Base-by-base conservation (phyloP, 2,113 vertebrate genomes). In the Perognathus longimembris region DNA sequence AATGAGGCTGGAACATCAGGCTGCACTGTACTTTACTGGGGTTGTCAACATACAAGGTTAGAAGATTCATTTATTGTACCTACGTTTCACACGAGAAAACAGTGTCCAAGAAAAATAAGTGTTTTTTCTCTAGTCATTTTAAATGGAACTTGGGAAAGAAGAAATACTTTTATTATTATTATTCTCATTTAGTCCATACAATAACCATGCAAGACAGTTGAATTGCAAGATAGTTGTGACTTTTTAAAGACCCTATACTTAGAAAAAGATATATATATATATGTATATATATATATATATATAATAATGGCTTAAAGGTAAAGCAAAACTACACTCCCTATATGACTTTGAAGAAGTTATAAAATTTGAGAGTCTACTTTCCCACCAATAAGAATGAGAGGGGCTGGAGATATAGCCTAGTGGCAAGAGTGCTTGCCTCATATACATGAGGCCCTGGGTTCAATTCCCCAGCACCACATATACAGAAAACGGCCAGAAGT, bases 121-220 rank as follows among this genome's bases (percentile, higher is more conserved):
- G 66, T 85, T 75, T 91, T 94, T 88, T 54, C 38, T 80, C 12
- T 3, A 69, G 67, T 86, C 4, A 80, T 22, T 86, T 87, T 45
- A 77, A 69, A n/a, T 61, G 21, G 54, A 15, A 78, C 38, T 14
- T 80, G n/a, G 69, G 73, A 76, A 76, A 32, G 59, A 71, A 69
- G 82, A 89, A 89, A 80, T 34, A 88, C 81, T 93, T 95, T 76
- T 83, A 80, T 54, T 54, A 4, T 80, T 66, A 50, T 92, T 76
- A 83, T 83, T 54, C 54, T 89, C 36, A 80, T 63, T 67, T 81
- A 89, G 87, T 76, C 50, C 64, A 61, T n/a, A 80, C 8, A 81
- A 57, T 50, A 88, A 67, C 42, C n/a, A 70, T 5, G 24, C 10
- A 82, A 69, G 40, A 21, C 32, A 85, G 80, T 0, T 73, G 59